Evolutionary conservation across 2,797 vertebrate species (phyloP).

Genomic region (Gouania willdenowi): DNA sequence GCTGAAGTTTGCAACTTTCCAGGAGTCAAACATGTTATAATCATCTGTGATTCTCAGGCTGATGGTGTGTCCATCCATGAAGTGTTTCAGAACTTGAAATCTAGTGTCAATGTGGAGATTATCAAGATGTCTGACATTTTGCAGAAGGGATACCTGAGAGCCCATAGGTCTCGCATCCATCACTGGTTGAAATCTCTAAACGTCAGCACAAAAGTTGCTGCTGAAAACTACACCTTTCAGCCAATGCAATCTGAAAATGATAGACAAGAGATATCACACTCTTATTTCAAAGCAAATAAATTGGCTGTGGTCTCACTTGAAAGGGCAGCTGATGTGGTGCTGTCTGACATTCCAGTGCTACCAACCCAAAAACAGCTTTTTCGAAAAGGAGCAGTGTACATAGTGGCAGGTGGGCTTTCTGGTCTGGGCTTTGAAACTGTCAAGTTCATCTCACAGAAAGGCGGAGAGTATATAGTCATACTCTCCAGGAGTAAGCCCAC

Average conservation of each 20-base stretch:
- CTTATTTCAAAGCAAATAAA: conserved; percentile 69
- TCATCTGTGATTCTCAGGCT: conserved; percentile 59
- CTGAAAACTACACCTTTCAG: conserved; percentile 69
- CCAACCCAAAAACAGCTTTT: conserved; percentile 64
- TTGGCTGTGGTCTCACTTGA: conserved; percentile 65
- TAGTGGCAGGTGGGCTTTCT: conserved; percentile 82
- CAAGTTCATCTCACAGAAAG: conserved; percentile 80
- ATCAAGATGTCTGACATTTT: conserved; percentile 66
- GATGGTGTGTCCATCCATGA: conserved; percentile 31
- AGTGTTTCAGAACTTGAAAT: conserved; percentile 44
- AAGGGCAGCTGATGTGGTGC: conserved; percentile 1
- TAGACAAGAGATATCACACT: conserved; percentile 14
- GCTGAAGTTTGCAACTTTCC: conserved; percentile 47
- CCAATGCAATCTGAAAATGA: conserved; percentile 29
- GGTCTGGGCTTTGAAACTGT: conserved; percentile 86
- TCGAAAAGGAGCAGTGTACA: conserved; percentile 70
- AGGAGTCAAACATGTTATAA: conserved; percentile 63
- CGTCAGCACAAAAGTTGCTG: conserved; percentile 30
- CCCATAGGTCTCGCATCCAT: conserved; percentile 50
- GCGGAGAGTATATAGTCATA: conserved; percentile 73
- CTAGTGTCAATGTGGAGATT: conserved; percentile 63
- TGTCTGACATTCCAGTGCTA: conserved; percentile 70
- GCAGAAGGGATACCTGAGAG: conserved; percentile 71
- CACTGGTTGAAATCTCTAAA: conserved; percentile 74
- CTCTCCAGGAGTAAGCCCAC: conserved; percentile 75